phyloP scores from a whole-genome alignment of 1,140 invertebrate species.

The Caenorhabditis elegans region WBcel235 BX284606.5:2893001-2893500 shows the following conservation, averaged over 20 bases:
- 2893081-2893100: background rate
- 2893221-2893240: background rate
- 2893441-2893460: background rate
- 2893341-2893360: slow-evolving; percentile 21
- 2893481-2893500: background rate
- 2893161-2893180: slow-evolving; percentile 27
- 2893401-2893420: background rate
- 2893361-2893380: background rate
- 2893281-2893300: background rate
- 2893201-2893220: background rate
- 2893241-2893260: slow-evolving; percentile 20
- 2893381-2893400: background rate
- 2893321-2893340: slow-evolving; percentile 17
- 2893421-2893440: background rate
- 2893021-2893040: background rate
- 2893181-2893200: slow-evolving; percentile 25
- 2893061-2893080: background rate
- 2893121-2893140: slow-evolving; percentile 1
- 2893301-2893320: slow-evolving; percentile 11
- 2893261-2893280: slow-evolving; percentile 27
- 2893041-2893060: background rate
- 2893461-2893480: slow-evolving; percentile 20
- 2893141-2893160: slow-evolving; percentile 27
- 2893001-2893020: background rate
- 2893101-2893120: slow-evolving; percentile 22